A percentile compares a stretch with the other conserved stretches of the same genome.
These are phyloP conservation scores for Anthoscopus minutus DNA, from an alignment of 2,113 vertebrate species.

Conservation along the genomic window DNA sequence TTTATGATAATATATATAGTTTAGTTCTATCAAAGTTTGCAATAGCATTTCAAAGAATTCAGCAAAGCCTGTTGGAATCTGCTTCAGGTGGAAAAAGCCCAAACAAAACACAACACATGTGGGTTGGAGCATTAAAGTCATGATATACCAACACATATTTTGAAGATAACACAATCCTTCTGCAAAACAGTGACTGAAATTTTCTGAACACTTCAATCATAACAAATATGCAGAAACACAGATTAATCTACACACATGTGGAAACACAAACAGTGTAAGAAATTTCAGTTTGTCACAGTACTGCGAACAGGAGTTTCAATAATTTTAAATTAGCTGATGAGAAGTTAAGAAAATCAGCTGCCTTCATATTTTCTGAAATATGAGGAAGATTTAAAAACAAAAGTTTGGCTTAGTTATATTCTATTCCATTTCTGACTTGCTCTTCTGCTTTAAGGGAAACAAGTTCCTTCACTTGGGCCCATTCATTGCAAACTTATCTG, in stretches of 20 bases:
- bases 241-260: not conserved
- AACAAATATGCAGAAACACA: not conserved
- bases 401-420: not conserved
- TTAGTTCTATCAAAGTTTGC: not conserved
- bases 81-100: not conserved
- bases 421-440: slow-evolving; percentile 4
- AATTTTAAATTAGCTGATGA: not conserved
- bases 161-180: not conserved
- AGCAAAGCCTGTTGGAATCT: not conserved
- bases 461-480: slow-evolving; percentile 17
- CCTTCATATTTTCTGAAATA: slow-evolving; percentile 3
- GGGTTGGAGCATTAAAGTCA: not conserved
- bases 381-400: not conserved
- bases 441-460: not conserved
- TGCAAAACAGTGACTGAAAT: not conserved
- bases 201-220: not conserved
- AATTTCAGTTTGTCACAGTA: not conserved
- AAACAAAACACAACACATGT: not conserved
- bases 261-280: not conserved
- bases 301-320: not conserved
- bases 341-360: not conserved
- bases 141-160: not conserved
- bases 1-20: not conserved
- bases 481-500: slow-evolving; percentile 71
- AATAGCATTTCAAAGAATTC: not conserved